These are phyloP conservation scores for Anadara kagoshimensis DNA, from an alignment of 1,140 invertebrate genomes.

Conservation along the genomic window DNA sequence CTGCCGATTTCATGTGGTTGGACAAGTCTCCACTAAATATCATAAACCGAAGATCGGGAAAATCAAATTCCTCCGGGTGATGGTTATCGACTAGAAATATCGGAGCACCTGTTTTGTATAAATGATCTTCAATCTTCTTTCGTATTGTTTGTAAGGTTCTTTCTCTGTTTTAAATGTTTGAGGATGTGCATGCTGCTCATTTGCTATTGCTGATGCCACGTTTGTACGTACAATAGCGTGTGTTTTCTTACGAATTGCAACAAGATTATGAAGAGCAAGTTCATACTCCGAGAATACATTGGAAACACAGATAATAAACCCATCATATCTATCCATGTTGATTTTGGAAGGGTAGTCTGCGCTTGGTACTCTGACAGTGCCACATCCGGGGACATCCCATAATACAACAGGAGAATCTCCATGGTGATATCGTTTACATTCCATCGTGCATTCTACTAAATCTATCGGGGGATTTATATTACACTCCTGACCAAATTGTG, in stretches of 20 bases:
- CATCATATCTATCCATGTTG: conserved; percentile 10
- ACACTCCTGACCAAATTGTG: background rate
- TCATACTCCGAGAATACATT: conserved; percentile 9
- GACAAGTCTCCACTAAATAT: background rate
- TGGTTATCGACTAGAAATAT: conserved; percentile 3
- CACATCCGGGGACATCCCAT: conserved; percentile 18
- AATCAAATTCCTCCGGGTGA: background rate
- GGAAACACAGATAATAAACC: conserved; percentile 1
- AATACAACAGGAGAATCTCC: background rate
- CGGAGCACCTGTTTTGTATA: conserved; percentile 9
- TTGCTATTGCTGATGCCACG: conserved; percentile 8
- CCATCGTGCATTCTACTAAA: conserved; percentile 5
- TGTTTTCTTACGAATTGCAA: background rate
- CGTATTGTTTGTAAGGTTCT: background rate
- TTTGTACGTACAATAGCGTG: conserved; percentile 15
- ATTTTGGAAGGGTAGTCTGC: background rate
- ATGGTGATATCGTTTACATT: background rate
- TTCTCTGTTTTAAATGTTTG: background rate
- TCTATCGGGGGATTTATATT: background rate
- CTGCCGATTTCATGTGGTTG: too few relatives aligned
- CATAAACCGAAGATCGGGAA: background rate
- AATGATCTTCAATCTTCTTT: background rate
- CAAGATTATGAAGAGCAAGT: conserved; percentile 11
- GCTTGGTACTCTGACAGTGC: background rate
- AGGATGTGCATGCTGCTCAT: conserved; percentile 16